Evolutionary conservation across 2,888 invertebrate species (phyloP).

Genomic region (Apotomis turbidana): DNA sequence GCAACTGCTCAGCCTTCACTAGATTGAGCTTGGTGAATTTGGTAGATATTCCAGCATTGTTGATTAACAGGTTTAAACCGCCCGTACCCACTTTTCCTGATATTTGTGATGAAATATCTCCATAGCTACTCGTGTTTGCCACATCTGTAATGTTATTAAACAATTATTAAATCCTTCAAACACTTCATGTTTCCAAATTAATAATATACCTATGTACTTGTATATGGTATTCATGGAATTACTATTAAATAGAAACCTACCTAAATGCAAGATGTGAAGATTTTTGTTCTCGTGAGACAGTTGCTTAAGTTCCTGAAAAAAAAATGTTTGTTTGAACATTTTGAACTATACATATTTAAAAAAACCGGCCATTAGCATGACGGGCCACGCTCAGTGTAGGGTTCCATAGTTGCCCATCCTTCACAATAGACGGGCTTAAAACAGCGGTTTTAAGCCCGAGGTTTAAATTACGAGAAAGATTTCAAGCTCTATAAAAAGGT

Average conservation of each 20-base stretch:
- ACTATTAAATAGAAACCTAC: conserved; percentile 72
- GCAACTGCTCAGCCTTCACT: conserved; percentile 88
- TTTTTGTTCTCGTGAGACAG: conserved; percentile 85
- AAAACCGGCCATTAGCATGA: too few relatives aligned
- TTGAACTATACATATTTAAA: too few relatives aligned
- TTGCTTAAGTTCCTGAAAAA: conserved; percentile 87
- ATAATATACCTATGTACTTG: too few relatives aligned
- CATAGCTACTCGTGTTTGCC: conserved; percentile 84
- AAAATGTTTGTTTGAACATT: conserved; percentile 14
- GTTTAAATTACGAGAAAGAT: too few relatives aligned
- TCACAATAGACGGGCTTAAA: too few relatives aligned
- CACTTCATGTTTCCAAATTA: not conserved
- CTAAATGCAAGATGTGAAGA: conserved; percentile 88
- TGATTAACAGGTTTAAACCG: conserved; percentile 93
- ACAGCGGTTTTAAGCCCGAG: too few relatives aligned
- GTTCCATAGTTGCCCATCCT: too few relatives aligned
- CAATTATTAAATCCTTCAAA: not conserved
- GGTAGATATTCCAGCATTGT: conserved; percentile 92
- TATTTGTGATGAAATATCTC: conserved; percentile 84
- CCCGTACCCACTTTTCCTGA: conserved; percentile 84
- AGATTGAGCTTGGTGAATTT: conserved; percentile 89
- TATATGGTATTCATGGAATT: not conserved
- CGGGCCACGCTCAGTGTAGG: too few relatives aligned
- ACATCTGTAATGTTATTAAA: conserved; percentile 83
- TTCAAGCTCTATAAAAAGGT: too few relatives aligned